Conservation (phyloP, 92 coral and sea anemone genomes). For the Epizoanthus rinbou region DNA sequence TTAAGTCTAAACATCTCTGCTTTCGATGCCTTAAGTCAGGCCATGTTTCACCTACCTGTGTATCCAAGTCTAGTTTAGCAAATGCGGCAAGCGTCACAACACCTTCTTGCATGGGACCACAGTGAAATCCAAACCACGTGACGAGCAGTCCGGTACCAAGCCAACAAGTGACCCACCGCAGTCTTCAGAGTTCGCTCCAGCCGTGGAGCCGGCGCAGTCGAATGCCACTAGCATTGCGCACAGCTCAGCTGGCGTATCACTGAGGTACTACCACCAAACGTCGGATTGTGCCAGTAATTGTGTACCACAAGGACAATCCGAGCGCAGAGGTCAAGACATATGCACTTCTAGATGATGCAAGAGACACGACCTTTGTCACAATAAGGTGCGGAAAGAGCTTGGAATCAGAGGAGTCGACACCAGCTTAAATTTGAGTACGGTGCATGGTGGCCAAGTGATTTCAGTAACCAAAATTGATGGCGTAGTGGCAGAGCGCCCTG, state of each 20-base stretch:
- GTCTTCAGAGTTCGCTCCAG: too few relatives aligned
- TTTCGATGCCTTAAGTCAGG: constrained; percentile 54
- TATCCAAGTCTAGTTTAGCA: constrained; percentile 20
- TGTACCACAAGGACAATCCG: constrained; percentile 59
- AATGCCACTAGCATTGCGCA: too few relatives aligned
- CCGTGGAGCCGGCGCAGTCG: too few relatives aligned
- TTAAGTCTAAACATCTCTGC: constrained; percentile 54
- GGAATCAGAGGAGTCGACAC: constrained; percentile 63
- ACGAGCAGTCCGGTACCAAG: too few relatives aligned
- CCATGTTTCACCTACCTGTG: constrained; percentile 53
- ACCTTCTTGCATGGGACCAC: constrained; percentile 55
- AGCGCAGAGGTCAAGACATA: constrained; percentile 45
- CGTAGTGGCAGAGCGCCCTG: constrained; percentile 55
- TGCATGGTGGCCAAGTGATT: constrained; percentile 56
- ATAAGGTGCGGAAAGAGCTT: constrained; percentile 45
- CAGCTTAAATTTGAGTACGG: constrained; percentile 55
- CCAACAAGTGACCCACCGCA: too few relatives aligned
- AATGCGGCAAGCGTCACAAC: constrained; percentile 64
- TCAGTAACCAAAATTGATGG: constrained; percentile 51
- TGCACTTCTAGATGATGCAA: constrained; percentile 62
- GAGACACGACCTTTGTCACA: constrained; percentile 70
- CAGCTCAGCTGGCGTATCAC: too few relatives aligned
- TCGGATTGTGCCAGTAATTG: constrained; percentile 51
- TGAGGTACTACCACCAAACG: too few relatives aligned
- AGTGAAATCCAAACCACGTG: constrained; percentile 24